Evolutionary conservation across 2,888 invertebrate species (phyloP).

Genomic region (Cinara cedri): DNA sequence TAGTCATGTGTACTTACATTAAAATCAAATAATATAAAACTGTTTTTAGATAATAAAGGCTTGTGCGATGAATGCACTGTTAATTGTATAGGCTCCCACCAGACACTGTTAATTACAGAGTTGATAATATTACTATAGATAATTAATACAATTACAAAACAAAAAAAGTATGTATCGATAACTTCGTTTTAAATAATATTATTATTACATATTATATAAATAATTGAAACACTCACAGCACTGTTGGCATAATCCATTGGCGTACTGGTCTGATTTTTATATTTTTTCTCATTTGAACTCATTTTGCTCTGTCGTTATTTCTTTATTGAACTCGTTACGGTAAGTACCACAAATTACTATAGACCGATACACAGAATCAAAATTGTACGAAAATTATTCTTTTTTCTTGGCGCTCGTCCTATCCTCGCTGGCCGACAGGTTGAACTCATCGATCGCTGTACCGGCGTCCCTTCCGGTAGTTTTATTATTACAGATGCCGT

Average conservation of each 20-base stretch:
- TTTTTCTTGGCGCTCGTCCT: conserved; percentile 57
- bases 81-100: no score
- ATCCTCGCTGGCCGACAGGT: conserved; percentile 50
- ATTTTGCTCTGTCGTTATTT: not conserved
- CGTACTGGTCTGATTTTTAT: not conserved
- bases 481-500: conserved; percentile 29
- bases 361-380: not conserved
- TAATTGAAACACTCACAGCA: conserved; percentile 18
- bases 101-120: no score
- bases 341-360: no score
- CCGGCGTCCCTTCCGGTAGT: conserved; percentile 51
- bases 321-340: not conserved
- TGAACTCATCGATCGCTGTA: conserved; percentile 47
- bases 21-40: no score
- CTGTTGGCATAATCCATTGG: conserved; percentile 17
- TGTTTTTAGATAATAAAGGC: no score
- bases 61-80: no score
- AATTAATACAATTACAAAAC: no score
- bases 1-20: no score
- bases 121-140: no score
- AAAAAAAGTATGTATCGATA: conserved; percentile 8
- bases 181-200: conserved; percentile 6
- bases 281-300: conserved; percentile 32
- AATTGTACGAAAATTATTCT: conserved; percentile 13
- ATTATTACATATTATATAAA: conserved; percentile 6